phyloP scores from a whole-genome alignment of 2,888 invertebrate genomes.

The Watsonalla cultraria region DNA sequence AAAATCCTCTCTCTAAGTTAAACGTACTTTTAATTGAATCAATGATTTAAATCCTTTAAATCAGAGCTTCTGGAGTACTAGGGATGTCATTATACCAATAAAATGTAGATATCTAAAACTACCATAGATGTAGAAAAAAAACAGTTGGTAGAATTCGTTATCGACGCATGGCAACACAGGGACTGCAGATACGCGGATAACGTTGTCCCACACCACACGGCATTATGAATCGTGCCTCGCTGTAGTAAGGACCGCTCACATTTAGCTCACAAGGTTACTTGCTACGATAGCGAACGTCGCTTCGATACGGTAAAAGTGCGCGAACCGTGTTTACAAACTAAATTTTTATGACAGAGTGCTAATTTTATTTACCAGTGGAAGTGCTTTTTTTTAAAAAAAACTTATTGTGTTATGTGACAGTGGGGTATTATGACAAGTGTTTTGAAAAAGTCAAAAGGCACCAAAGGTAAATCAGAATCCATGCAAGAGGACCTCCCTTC shows the following conservation, averaged over 20 bases:
- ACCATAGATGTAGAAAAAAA: not conserved
- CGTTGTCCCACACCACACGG: not conserved
- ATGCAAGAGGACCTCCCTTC: slow-evolving; percentile 73
- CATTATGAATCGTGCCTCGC: not conserved
- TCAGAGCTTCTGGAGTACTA: no score
- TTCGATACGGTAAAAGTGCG: not conserved
- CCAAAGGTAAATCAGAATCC: slow-evolving; percentile 74
- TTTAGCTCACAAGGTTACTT: not conserved
- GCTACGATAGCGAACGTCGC: slow-evolving; percentile 7
- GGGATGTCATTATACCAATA: no score
- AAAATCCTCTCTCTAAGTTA: no score
- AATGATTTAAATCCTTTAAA: no score
- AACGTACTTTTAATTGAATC: no score
- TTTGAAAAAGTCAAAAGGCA: slow-evolving; percentile 69
- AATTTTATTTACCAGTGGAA: not conserved
- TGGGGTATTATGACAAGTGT: slow-evolving; percentile 67
- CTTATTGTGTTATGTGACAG: slow-evolving; percentile 57
- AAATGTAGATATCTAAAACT: not conserved
- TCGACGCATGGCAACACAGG: slow-evolving; percentile 15
- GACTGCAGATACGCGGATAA: slow-evolving; percentile 13
- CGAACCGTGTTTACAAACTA: slow-evolving; percentile 7
- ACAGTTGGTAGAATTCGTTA: slow-evolving; percentile 10
- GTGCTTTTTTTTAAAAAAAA: slow-evolving; percentile 12
- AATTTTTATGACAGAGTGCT: not conserved
- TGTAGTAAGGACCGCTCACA: not conserved